A percentile compares a stretch with the other conserved stretches of the same genome.
Conservation (phyloP, 2,888 invertebrate species). For the Drosophila testacea region DNA sequence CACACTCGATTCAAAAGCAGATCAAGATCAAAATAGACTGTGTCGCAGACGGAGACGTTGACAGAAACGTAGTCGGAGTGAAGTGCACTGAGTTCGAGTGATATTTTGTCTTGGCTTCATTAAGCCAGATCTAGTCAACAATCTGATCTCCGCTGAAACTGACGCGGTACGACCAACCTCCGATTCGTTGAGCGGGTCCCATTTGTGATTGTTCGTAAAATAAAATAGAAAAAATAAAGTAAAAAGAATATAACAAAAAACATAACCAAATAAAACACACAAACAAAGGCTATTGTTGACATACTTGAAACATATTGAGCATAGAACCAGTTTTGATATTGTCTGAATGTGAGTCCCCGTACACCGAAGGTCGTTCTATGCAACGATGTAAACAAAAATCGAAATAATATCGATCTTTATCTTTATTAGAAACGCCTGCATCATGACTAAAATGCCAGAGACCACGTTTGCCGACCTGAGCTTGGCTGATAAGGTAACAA, state of each 20-base stretch:
- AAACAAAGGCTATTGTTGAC: slow-evolving; percentile 42
- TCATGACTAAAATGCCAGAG: slow-evolving; percentile 81
- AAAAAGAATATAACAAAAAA: slow-evolving; percentile 30
- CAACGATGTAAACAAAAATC: slow-evolving; percentile 17
- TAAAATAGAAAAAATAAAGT: slow-evolving; percentile 15
- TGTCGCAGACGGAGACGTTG: slow-evolving; percentile 28
- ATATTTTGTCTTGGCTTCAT: slow-evolving; percentile 25
- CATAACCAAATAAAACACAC: slow-evolving; percentile 23
- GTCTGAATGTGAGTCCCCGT: slow-evolving; percentile 58
- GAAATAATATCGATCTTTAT: slow-evolving; percentile 8
- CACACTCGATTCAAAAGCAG: slow-evolving; percentile 36
- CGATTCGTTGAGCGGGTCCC: slow-evolving; percentile 58
- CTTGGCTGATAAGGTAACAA: slow-evolving; percentile 80
- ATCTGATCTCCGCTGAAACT: slow-evolving; percentile 39
- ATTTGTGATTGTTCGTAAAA: slow-evolving; percentile 38
- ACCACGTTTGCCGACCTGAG: slow-evolving; percentile 81
- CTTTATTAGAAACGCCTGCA: slow-evolving; percentile 24
- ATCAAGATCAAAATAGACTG: slow-evolving; percentile 21
- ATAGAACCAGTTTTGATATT: slow-evolving; percentile 66
- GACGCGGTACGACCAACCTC: slow-evolving; percentile 37
- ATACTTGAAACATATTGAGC: slow-evolving; percentile 49
- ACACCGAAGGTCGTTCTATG: slow-evolving; percentile 59
- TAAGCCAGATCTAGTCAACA: slow-evolving; percentile 51
- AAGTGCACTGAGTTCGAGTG: slow-evolving; percentile 36
- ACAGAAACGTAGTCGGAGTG: slow-evolving; percentile 22